These are phyloP conservation scores for Oncorhynchus tshawytscha DNA, from an alignment of 2,113 vertebrate genomes.

Conservation along the genomic window DNA sequence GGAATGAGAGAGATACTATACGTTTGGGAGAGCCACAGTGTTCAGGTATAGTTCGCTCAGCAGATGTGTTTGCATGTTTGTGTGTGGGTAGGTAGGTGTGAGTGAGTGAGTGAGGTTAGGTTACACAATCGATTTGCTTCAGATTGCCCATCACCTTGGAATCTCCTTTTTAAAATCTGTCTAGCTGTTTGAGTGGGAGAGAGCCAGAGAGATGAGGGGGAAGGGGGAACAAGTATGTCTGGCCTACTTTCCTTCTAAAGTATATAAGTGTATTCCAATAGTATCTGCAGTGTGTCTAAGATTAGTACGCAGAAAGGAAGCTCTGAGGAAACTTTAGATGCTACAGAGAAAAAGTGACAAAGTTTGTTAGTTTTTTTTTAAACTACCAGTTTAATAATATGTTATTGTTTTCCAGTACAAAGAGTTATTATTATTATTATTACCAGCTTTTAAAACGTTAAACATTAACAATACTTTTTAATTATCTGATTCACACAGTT, in stretches of 20 bases:
- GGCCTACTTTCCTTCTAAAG: not conserved
- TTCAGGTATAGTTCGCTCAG: constrained; percentile 56
- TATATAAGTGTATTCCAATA: not conserved
- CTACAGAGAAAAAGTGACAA: constrained; percentile 76
- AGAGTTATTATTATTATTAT: constrained; percentile 78
- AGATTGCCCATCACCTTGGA: constrained; percentile 53
- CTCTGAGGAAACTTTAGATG: constrained; percentile 79
- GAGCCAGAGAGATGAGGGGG: constrained; percentile 49
- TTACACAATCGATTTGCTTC: constrained; percentile 69
- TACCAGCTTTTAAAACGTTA: constrained; percentile 77
- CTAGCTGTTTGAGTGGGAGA: constrained; percentile 59
- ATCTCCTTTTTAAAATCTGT: constrained; percentile 12
- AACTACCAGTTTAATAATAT: constrained; percentile 81
- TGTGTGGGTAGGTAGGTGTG: constrained; percentile 26
- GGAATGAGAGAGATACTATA: constrained; percentile 5
- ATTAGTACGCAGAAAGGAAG: constrained; percentile 88
- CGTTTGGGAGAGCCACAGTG: constrained; percentile 37
- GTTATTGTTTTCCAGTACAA: constrained; percentile 70
- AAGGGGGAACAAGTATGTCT: constrained; percentile 51
- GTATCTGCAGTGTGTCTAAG: constrained; percentile 62
- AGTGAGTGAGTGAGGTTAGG: constrained; percentile 40
- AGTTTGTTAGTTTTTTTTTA: constrained; percentile 80
- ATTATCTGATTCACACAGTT: constrained; percentile 69
- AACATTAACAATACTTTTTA: constrained; percentile 68
- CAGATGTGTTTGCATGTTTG: constrained; percentile 53